phyloP scores from a whole-genome alignment of 2,888 invertebrate genomes.

The Agriopis marginaria region DNA sequence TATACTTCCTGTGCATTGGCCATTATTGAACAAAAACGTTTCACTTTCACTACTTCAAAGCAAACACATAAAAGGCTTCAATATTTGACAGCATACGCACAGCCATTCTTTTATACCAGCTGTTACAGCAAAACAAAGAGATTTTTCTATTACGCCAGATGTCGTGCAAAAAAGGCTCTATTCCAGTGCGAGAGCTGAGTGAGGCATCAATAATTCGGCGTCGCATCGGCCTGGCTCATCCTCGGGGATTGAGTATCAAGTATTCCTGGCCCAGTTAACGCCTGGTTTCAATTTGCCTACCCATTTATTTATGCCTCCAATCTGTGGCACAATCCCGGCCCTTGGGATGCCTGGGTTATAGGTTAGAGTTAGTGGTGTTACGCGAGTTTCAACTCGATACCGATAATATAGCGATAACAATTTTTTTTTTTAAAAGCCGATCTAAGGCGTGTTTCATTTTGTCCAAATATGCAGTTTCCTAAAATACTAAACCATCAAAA shows the following conservation, averaged over 20 bases:
- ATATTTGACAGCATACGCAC: conserved; percentile 8
- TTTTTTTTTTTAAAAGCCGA: no score
- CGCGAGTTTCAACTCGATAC: not conserved
- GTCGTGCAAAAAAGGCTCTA: conserved; percentile 25
- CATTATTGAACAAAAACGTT: not conserved
- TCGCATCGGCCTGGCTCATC: conserved; percentile 48
- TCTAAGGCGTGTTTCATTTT: no score
- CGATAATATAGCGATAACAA: no score
- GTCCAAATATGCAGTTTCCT: no score
- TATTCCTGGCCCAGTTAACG: conserved; percentile 36
- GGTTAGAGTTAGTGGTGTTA: not conserved
- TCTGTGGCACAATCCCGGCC: conserved; percentile 16
- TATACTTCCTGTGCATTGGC: not conserved
- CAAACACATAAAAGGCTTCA: conserved; percentile 1
- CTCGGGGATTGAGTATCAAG: conserved; percentile 32
- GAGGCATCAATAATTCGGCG: conserved; percentile 67
- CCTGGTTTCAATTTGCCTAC: conserved; percentile 35
- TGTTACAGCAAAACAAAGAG: conserved; percentile 24
- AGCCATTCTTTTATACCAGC: conserved; percentile 5
- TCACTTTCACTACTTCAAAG: conserved; percentile 8
- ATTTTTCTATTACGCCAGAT: conserved; percentile 29
- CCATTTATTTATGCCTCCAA: conserved; percentile 33
- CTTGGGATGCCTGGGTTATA: not conserved
- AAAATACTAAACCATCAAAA: no score
- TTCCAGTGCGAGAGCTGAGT: conserved; percentile 29